Percentiles rank a stretch among this genome's conserved stretches.
Evolutionary conservation across 2,797 vertebrate genomes (phyloP).

Genomic region (Muscicapa striata): DNA sequence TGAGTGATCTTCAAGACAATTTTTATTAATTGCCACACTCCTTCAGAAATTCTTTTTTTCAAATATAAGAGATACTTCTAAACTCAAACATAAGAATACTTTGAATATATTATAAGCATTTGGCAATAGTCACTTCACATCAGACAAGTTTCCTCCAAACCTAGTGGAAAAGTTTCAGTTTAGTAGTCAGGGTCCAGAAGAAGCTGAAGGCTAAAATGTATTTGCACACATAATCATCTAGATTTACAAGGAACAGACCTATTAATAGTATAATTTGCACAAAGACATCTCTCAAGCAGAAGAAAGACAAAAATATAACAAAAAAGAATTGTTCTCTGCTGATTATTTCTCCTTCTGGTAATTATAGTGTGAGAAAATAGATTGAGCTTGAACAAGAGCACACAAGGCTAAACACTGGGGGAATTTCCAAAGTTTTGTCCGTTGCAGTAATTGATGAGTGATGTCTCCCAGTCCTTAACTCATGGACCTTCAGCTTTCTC

Average conservation of each 20-base stretch:
- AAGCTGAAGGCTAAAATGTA: background rate
- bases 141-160: background rate
- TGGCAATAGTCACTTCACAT: background rate
- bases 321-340: background rate
- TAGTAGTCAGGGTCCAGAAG: background rate
- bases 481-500: background rate
- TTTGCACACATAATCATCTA: background rate
- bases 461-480: background rate
- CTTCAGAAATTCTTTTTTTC: background rate
- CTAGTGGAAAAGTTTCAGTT: background rate
- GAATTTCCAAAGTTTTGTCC: background rate
- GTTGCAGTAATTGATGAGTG: background rate
- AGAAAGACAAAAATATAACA: background rate
- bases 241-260: background rate
- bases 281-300: background rate
- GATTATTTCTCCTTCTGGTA: background rate
- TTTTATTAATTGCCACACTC: background rate
- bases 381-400: background rate
- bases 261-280: background rate
- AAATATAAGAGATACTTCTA: background rate
- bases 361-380: background rate
- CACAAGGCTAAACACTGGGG: background rate
- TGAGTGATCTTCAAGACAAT: background rate
- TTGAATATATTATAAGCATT: background rate
- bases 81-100: background rate